Evolutionary conservation across 1,140 invertebrate species (phyloP).

Genomic region (Trigoniulus corallinus): DNA sequence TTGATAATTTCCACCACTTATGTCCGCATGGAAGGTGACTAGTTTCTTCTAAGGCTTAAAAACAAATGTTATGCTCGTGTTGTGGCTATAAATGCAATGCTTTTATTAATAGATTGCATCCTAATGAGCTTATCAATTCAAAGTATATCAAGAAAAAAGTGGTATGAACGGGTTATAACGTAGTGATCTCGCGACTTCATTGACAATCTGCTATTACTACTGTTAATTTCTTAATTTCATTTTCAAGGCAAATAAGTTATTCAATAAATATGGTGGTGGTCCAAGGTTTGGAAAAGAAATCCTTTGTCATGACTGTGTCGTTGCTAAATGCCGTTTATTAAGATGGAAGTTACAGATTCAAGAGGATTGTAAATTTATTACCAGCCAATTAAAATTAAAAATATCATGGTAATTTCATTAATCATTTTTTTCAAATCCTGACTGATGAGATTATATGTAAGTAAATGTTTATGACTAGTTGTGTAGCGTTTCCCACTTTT

Average conservation of each 20-base stretch:
- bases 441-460: background rate
- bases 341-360: conserved; percentile 19
- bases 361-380: conserved; percentile 25
- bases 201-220: no score
- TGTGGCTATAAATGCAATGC: background rate
- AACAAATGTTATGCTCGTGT: no score
- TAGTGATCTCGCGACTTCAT: no score
- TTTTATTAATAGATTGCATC: conserved; percentile 17
- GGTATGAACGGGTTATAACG: no score
- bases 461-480: background rate
- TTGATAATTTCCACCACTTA: conserved; percentile 30
- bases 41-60: background rate
- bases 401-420: conserved; percentile 12
- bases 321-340: conserved; percentile 28
- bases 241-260: conserved; percentile 28
- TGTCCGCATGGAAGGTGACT: conserved; percentile 33
- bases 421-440: background rate
- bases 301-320: conserved; percentile 34
- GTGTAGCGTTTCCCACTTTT: conserved; percentile 3
- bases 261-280: conserved; percentile 28
- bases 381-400: conserved; percentile 17
- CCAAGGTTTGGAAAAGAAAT: conserved; percentile 27
- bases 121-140: conserved; percentile 19
- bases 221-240: no score
- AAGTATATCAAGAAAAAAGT: conserved; percentile 21